Conservation (phyloP, 30 jellyfish, hydroid and myxozoan genomes). For the Hydractinia symbiolongicarpus region DNA sequence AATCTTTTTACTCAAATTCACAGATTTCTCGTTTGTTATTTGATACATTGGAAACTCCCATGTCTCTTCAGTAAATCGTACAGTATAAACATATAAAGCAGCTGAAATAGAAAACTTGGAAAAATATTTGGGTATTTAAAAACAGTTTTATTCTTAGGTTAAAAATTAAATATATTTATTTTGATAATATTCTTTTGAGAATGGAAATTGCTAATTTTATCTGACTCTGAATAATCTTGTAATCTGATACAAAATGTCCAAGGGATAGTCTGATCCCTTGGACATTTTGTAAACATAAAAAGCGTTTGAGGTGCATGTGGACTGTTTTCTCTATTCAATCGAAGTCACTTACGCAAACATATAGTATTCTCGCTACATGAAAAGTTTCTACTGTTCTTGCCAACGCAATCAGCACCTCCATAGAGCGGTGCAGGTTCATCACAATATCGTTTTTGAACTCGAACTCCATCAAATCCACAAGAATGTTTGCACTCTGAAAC, state of each 20-base stretch:
- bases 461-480: constrained; percentile 1
- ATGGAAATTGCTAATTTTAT: too few relatives aligned
- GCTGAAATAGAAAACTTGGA: not conserved
- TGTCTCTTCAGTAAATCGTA: constrained; percentile 2
- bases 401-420: constrained; percentile 23
- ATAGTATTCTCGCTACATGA: not conserved
- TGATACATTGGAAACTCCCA: constrained; percentile 17
- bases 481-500: constrained; percentile 8
- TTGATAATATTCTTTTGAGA: too few relatives aligned
- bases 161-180: too few relatives aligned
- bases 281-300: too few relatives aligned
- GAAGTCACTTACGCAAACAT: not conserved
- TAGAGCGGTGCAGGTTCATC: constrained; percentile 9
- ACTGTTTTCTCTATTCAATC: too few relatives aligned
- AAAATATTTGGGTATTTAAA: too few relatives aligned
- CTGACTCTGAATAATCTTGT: too few relatives aligned
- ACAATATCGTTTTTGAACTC: constrained; percentile 16
- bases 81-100: not conserved
- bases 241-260: too few relatives aligned
- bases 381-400: not conserved
- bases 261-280: too few relatives aligned
- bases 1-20: not conserved
- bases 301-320: too few relatives aligned
- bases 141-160: too few relatives aligned
- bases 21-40: not conserved